phyloP scores from a whole-genome alignment of 2,888 invertebrate species.

The Cryptus armator region DNA sequence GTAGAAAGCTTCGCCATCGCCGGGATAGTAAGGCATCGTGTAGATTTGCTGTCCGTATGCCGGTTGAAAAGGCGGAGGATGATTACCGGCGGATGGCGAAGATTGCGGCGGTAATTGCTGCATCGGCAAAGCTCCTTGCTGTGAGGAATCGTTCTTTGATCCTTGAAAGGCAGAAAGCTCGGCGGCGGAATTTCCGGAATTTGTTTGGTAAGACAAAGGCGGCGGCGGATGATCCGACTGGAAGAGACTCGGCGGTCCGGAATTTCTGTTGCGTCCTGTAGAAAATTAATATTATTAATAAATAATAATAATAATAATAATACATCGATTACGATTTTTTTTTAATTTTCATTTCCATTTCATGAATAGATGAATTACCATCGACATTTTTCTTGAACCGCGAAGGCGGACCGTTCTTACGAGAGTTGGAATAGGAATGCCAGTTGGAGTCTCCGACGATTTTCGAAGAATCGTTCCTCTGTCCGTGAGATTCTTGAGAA shows the following conservation, averaged over 20 bases:
- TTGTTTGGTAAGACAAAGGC: constrained; percentile 51
- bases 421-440: constrained; percentile 13
- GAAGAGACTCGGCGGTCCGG: constrained; percentile 18
- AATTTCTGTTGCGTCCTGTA: constrained; percentile 71
- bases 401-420: constrained; percentile 46
- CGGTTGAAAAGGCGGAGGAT: constrained; percentile 69
- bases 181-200: constrained; percentile 47
- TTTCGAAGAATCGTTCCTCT: constrained; percentile 35
- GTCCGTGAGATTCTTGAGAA: constrained; percentile 29
- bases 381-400: constrained; percentile 57
- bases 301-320: neutral
- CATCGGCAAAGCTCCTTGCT: constrained; percentile 53
- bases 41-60: constrained; percentile 74
- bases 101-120: constrained; percentile 56
- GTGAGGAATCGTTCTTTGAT: constrained; percentile 42
- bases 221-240: constrained; percentile 60
- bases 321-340: neutral
- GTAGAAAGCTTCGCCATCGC: constrained; percentile 75
- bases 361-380: neutral
- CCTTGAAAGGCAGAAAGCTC: constrained; percentile 44
- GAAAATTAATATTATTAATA: neutral
- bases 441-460: constrained; percentile 25
- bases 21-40: constrained; percentile 72
- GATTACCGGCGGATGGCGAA: constrained; percentile 40
- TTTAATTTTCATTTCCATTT: neutral